Conservation (phyloP, 2,888 invertebrate genomes). For the Polietes domitor region DNA sequence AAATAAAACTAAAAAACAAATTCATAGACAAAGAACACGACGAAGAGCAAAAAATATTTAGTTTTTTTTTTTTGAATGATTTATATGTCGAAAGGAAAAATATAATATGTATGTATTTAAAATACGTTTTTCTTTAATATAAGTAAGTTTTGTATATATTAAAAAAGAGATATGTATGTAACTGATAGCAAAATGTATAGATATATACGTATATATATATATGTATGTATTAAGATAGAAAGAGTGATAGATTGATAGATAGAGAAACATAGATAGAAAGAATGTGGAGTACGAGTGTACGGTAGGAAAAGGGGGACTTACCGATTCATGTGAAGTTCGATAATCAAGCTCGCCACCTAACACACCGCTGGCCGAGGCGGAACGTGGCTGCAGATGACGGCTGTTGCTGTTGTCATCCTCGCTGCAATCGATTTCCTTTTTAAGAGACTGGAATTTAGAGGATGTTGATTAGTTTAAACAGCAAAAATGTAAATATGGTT, state of each 20-base stretch:
- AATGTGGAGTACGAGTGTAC: constrained; percentile 6
- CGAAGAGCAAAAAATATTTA: constrained; percentile 80
- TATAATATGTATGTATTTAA: constrained; percentile 34
- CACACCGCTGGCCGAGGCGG: constrained; percentile 82
- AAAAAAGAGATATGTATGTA: constrained; percentile 49
- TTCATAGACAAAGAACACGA: constrained; percentile 80
- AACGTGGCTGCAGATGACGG: constrained; percentile 82
- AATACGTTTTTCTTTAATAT: constrained; percentile 30
- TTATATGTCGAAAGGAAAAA: constrained; percentile 52
- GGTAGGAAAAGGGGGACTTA: constrained; percentile 81
- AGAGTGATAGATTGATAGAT: constrained; percentile 42
- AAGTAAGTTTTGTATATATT: constrained; percentile 35
- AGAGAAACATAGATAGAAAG: constrained; percentile 59
- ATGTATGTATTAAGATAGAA: constrained; percentile 47
- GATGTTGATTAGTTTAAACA: no score
- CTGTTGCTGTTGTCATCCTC: constrained; percentile 84
- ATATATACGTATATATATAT: constrained; percentile 1
- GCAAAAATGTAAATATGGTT: no score
- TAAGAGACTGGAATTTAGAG: constrained; percentile 90
- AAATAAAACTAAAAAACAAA: constrained; percentile 69
- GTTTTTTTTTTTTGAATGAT: constrained; percentile 47
- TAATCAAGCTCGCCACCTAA: constrained; percentile 86
- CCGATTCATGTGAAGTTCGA: constrained; percentile 91
- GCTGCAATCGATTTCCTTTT: constrained; percentile 93
- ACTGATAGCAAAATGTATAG: constrained; percentile 45